phyloP scores from a whole-genome alignment of 2,888 invertebrate species.

The Diplolepis rosae region DNA sequence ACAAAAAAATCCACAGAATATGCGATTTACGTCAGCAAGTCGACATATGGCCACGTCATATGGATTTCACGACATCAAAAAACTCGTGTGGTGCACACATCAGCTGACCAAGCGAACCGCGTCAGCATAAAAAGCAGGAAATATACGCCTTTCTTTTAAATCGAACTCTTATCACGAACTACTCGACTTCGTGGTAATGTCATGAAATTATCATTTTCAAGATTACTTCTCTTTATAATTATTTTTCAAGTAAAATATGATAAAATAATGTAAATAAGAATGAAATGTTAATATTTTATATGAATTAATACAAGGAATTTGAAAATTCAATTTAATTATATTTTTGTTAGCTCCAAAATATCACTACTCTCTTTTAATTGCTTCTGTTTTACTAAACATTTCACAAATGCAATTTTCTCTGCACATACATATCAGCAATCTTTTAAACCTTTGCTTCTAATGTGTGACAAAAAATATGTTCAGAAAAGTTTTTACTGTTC shows the following conservation, averaged over 20 bases:
- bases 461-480: no score
- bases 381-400: slow-evolving; percentile 4
- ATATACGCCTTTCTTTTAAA: slow-evolving; percentile 11
- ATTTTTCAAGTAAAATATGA: no score
- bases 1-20: slow-evolving; percentile 9
- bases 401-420: neutral
- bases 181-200: neutral
- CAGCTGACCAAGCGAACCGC: neutral
- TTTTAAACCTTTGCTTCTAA: neutral
- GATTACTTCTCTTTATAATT: neutral
- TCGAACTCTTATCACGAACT: slow-evolving; percentile 23
- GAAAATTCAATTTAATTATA: no score
- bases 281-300: no score
- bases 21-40: slow-evolving; percentile 25
- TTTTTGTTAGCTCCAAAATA: no score
- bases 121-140: slow-evolving; percentile 6
- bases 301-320: no score
- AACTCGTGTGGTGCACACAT: slow-evolving; percentile 10
- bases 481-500: no score
- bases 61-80: slow-evolving; percentile 13
- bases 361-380: no score
- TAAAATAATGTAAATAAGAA: no score
- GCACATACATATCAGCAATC: no score
- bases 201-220: neutral
- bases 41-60: slow-evolving; percentile 19